Base-by-base conservation (phyloP, 2,888 invertebrate genomes). In the Temnothorax rugatulus region DNA sequence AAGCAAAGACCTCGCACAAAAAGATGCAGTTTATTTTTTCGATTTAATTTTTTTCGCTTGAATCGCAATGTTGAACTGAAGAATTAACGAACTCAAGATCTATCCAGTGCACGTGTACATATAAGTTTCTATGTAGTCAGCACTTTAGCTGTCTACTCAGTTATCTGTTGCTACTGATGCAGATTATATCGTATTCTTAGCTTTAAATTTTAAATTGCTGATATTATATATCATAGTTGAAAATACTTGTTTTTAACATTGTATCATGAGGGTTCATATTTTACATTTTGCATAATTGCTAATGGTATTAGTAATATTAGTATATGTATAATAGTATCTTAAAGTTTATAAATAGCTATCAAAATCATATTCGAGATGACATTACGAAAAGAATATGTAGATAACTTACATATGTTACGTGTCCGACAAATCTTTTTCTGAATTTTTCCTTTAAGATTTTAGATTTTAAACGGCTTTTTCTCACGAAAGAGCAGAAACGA, bases 111-210 rank as follows among this genome's bases (percentile, higher is more conserved):
- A 76, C 38, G 52, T 52, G 41, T 9, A 15, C 13, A 1, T 66
- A 9, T 66, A 76, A 34, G 3, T 76, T 66, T 68, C 41, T 29
- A 7, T 5, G 3, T 68, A 54, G 25, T 74, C 59, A 77, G 69
- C 52, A 38, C 2, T 77, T 63, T 9, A 61, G 7, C 5, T 7
- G 38, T 34, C 1, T 66, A 64, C 34, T 34, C 34, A 3, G 34
- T 38, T 61, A 64, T 38, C 50, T 11, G 4, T 75, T 47, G 9
- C 2, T 4, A 15, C 64, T 50, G 18, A 64, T 15, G 21, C 50
- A 38, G 13, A 77, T 47, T 11, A 11, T 34, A 21, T 50, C 11
- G 4, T 34, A 7, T 21, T 21, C 54, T 59, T 47, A 34, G 21
- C 47, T 21, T 50, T 75, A 63, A 59, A 34, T 34, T 0, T n/a